A percentile compares a stretch with the other conserved stretches of the same genome.
Conservation (phyloP, 2,113 vertebrate species). For the Capricornis sumatraensis region DNA sequence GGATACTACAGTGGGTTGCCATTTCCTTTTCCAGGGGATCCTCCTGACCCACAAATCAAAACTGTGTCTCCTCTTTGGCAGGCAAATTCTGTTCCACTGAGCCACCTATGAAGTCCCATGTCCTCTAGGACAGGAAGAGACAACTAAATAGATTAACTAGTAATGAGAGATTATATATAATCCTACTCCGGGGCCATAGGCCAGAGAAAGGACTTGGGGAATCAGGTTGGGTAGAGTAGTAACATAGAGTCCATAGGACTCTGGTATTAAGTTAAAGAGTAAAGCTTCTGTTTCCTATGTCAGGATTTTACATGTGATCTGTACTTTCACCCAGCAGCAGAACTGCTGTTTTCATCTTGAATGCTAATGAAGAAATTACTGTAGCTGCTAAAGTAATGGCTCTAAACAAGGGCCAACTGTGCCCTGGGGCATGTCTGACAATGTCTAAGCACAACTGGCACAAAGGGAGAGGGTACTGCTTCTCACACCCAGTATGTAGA, state of each 20-base stretch:
- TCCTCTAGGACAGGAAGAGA: background rate
- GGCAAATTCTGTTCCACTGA: background rate
- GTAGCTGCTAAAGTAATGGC: background rate
- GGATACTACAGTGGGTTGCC: background rate
- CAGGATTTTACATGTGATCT: background rate
- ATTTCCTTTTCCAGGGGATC: background rate
- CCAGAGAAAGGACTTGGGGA: background rate
- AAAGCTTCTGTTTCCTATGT: background rate
- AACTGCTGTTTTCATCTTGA: background rate
- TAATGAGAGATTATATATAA: background rate
- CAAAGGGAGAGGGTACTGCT: background rate
- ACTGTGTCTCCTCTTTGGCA: background rate
- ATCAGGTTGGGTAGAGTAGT: background rate
- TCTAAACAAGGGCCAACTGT: background rate
- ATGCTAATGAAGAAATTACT: background rate
- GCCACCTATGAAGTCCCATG: background rate
- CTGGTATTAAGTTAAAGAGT: background rate
- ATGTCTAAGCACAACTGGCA: background rate
- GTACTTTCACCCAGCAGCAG: background rate
- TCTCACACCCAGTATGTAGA: background rate
- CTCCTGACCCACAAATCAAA: background rate
- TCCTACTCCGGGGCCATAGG: background rate
- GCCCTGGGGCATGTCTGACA: background rate
- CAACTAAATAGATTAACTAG: background rate
- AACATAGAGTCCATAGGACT: background rate